Conservation (phyloP, 2,797 vertebrate genomes). For the Danio aesculapii region DNA sequence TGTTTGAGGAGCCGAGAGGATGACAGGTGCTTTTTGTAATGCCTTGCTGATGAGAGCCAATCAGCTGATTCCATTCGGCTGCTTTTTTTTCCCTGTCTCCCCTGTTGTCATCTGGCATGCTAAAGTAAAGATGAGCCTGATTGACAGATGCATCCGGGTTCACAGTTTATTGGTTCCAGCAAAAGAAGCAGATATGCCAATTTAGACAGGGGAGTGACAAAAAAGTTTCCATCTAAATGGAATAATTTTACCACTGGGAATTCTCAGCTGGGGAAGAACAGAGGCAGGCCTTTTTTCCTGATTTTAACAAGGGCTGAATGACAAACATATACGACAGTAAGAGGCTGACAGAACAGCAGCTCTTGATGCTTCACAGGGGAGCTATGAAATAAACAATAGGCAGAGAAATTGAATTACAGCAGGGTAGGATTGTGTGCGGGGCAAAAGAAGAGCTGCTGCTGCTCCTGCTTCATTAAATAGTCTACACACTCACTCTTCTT, state of each 20-base stretch:
- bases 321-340: slow-evolving; percentile 96
- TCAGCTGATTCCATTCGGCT: slow-evolving; percentile 82
- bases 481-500: slow-evolving; percentile 63
- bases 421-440: slow-evolving; percentile 73
- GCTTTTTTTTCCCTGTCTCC: slow-evolving; percentile 68
- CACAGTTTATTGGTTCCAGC: slow-evolving; percentile 95
- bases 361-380: slow-evolving; percentile 98
- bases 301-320: slow-evolving; percentile 98
- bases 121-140: slow-evolving; percentile 90
- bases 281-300: slow-evolving; percentile 80
- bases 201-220: slow-evolving; percentile 96
- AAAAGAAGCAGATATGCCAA: slow-evolving; percentile 94
- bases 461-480: slow-evolving; percentile 76
- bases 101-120: slow-evolving; percentile 90
- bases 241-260: slow-evolving; percentile 95
- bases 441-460: slow-evolving; percentile 65
- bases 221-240: slow-evolving; percentile 97
- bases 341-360: slow-evolving; percentile 90
- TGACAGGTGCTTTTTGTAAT: slow-evolving; percentile 96
- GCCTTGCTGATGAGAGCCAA: slow-evolving; percentile 95
- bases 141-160: slow-evolving; percentile 94
- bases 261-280: slow-evolving; percentile 85
- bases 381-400: slow-evolving; percentile 96
- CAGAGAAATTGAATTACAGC: slow-evolving; percentile 92
- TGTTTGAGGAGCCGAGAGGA: slow-evolving; percentile 82